Conservation (phyloP, 2,888 invertebrate species). For the Autographa gamma region DNA sequence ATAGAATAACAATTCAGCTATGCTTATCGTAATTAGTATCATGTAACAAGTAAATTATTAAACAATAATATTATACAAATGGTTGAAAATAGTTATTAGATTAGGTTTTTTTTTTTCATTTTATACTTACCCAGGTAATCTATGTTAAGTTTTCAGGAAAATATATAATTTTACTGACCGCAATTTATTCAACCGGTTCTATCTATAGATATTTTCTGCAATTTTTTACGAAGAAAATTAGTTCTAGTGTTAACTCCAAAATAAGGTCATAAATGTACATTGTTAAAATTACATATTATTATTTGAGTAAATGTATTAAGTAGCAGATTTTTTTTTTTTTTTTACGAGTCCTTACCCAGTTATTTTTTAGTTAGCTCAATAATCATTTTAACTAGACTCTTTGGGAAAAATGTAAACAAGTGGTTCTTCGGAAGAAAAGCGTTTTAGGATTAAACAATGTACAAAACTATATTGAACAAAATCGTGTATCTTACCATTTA, state of each 20-base stretch:
- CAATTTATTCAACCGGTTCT: not conserved
- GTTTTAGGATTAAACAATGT: not conserved
- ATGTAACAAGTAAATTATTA: not conserved
- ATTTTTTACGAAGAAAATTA: not conserved
- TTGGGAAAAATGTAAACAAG: not conserved
- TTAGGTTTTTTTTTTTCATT: not conserved
- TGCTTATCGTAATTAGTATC: conserved; percentile 19
- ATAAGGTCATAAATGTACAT: not conserved
- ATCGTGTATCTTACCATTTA: conserved; percentile 12
- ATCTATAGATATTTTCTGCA: not conserved
- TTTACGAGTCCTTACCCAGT: not conserved
- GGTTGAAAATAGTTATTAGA: not conserved
- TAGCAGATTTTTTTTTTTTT: not conserved
- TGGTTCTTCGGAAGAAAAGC: not conserved
- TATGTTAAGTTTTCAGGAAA: not conserved
- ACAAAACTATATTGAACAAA: conserved; percentile 5
- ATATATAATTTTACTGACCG: no score
- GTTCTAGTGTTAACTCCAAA: not conserved
- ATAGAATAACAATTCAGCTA: conserved; percentile 1
- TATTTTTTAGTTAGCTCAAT: not conserved
- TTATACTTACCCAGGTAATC: not conserved
- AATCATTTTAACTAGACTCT: not conserved
- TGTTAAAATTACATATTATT: not conserved
- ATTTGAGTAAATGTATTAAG: no score
- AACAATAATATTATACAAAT: not conserved